Conservation (phyloP, 2,113 vertebrate species). For the Oncorhynchus mykiss region DNA sequence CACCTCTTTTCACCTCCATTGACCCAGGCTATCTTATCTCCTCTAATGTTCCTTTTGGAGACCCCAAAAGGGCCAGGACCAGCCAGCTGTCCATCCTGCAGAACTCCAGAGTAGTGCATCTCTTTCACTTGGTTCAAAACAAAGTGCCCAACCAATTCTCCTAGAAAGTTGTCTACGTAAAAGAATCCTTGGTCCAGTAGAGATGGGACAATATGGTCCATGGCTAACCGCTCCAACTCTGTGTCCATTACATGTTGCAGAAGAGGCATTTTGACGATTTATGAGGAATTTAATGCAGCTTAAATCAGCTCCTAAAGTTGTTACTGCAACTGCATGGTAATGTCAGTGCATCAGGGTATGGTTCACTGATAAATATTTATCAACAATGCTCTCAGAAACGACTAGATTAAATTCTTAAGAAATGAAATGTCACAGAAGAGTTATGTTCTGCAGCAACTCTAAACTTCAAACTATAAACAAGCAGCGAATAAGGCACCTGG, state of each 20-base stretch:
- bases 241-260: slow-evolving; percentile 68
- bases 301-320: background rate
- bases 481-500: slow-evolving; percentile 2
- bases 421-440: background rate
- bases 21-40: slow-evolving; percentile 91
- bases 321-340: background rate
- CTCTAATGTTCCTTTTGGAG: slow-evolving; percentile 82
- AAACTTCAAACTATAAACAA: background rate
- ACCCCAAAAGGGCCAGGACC: slow-evolving; percentile 77
- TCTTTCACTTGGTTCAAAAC: slow-evolving; percentile 85
- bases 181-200: slow-evolving; percentile 83
- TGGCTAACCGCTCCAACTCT: slow-evolving; percentile 82
- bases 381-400: background rate
- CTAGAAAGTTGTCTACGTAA: slow-evolving; percentile 85
- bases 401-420: too few relatives aligned
- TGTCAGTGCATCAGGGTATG: too few relatives aligned
- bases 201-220: slow-evolving; percentile 83
- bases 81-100: slow-evolving; percentile 82
- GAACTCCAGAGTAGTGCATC: slow-evolving; percentile 78
- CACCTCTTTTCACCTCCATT: slow-evolving; percentile 84
- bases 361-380: background rate
- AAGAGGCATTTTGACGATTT: slow-evolving; percentile 69
- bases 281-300: background rate
- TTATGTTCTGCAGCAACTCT: background rate
- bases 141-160: slow-evolving; percentile 79